Evolutionary conservation across 2,888 invertebrate species (phyloP), one percentile per base, ranked within the genome.

Genomic region (Automeris io): DNA sequence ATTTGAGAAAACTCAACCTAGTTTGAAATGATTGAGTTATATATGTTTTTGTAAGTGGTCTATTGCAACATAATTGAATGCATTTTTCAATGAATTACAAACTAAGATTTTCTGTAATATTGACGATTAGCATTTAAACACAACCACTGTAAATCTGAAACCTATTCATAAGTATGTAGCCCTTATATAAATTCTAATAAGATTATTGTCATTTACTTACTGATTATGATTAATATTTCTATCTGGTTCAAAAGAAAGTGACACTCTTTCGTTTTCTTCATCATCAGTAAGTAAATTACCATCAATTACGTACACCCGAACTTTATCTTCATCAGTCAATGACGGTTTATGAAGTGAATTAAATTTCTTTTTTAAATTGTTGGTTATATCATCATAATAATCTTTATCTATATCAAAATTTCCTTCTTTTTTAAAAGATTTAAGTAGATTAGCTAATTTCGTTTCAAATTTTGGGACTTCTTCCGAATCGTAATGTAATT

Each of bases 381-480:
- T 26, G 7, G 25, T 26, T 12, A 26, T 12, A 26, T 12, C 12
- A 6, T 7, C 25, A 12, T n/a, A n/a, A n/a, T n/a, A n/a, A n/a
- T n/a, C n/a, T n/a, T 26, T 7, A 12, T 26, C 25, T 26, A 7
- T 6, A 7, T 12, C 25, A 12, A 22, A 2, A 2, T 24, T 24
- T n/a, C 24, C 12, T 25, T 33, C 38, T 33, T 38, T 33, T 12
- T 24, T 38, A 8, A 11, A 23, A 1, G 33, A 18, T 33, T 19
- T 25, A 23, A 33, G 13, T 2, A 38, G 19, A 24, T 12, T 33
- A 2, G 32, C 18, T 5, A 38, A 12, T 24, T 18, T 13, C 6
- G 13, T 18, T 22, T 32, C 18, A 8, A 23, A 9, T 25, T 19
- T 19, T 9, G 12, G 7, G 5, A 6, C 2, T 6, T 38, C 33